Percentiles rank a stretch among this genome's conserved stretches.
phyloP scores from a whole-genome alignment of 2,888 invertebrate genomes.

The Selenia dentaria region DNA sequence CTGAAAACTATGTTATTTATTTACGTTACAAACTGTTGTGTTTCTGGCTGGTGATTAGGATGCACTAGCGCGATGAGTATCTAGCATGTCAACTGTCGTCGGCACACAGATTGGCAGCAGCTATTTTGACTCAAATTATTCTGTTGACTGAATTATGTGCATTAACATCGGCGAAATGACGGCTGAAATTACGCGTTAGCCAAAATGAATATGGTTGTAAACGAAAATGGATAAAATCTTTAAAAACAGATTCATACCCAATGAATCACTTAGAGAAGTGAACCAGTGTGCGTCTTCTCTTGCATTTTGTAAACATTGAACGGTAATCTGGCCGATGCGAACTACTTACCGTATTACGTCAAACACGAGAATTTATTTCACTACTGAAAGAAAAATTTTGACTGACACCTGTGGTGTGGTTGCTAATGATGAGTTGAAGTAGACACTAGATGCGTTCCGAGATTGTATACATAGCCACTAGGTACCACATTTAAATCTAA shows the following conservation, averaged over 20 bases:
- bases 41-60: slow-evolving; percentile 28
- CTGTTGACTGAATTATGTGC: slow-evolving; percentile 54
- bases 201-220: slow-evolving; percentile 59
- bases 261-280: slow-evolving; percentile 48
- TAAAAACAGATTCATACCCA: slow-evolving; percentile 44
- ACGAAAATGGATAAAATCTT: slow-evolving; percentile 29
- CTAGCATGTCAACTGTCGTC: slow-evolving; percentile 31
- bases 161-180: slow-evolving; percentile 38
- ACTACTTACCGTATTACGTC: slow-evolving; percentile 47
- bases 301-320: slow-evolving; percentile 59
- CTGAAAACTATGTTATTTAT: slow-evolving; percentile 15
- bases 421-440: slow-evolving; percentile 5
- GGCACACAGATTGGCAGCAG: slow-evolving; percentile 50
- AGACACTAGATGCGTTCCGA: neutral
- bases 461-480: neutral
- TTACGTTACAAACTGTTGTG: slow-evolving; percentile 10
- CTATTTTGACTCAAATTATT: slow-evolving; percentile 59
- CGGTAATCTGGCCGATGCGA: slow-evolving; percentile 44
- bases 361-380: slow-evolving; percentile 30
- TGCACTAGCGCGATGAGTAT: slow-evolving; percentile 35
- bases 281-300: slow-evolving; percentile 44
- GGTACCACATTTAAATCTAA: slow-evolving; percentile 7
- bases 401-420: slow-evolving; percentile 20
- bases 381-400: slow-evolving; percentile 21
- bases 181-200: slow-evolving; percentile 49